Evolutionary conservation across 2,888 invertebrate species (phyloP).

Genomic region (Acronicta alni): DNA sequence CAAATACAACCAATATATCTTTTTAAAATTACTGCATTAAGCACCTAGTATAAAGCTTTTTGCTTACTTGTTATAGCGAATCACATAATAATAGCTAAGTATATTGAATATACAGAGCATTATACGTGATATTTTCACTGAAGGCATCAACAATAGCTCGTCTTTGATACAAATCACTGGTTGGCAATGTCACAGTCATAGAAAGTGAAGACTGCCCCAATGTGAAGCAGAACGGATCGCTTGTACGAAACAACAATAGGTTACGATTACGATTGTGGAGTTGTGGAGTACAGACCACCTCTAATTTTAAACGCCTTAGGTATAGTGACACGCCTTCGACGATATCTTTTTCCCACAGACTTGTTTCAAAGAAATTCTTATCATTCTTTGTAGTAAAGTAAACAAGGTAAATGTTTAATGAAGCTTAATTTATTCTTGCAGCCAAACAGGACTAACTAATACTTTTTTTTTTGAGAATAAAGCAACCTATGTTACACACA

Average conservation of each 20-base stretch:
- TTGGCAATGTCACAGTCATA: slow-evolving; percentile 73
- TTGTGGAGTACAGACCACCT: slow-evolving; percentile 44
- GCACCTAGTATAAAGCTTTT: not conserved
- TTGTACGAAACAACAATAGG: slow-evolving; percentile 66
- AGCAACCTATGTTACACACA: no score
- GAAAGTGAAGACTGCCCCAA: slow-evolving; percentile 82
- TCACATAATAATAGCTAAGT: slow-evolving; percentile 11
- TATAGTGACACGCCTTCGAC: slow-evolving; percentile 23
- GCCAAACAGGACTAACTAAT: no score
- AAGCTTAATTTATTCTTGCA: no score
- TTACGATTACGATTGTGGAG: slow-evolving; percentile 53
- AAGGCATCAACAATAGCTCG: slow-evolving; percentile 37
- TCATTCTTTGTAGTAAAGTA: not conserved
- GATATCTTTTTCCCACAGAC: slow-evolving; percentile 20
- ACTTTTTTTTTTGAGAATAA: no score
- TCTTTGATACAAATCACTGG: slow-evolving; percentile 55
- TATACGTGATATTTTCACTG: slow-evolving; percentile 45
- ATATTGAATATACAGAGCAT: slow-evolving; percentile 28
- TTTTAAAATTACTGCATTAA: not conserved
- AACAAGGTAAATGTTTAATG: not conserved
- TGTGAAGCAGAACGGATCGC: slow-evolving; percentile 82
- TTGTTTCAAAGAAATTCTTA: not conserved
- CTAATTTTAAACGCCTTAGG: slow-evolving; percentile 46
- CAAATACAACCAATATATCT: no score
- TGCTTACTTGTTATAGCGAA: slow-evolving; percentile 7